Evolutionary conservation across 2,113 vertebrate genomes (phyloP).

Genomic region (Eublepharis macularius): DNA sequence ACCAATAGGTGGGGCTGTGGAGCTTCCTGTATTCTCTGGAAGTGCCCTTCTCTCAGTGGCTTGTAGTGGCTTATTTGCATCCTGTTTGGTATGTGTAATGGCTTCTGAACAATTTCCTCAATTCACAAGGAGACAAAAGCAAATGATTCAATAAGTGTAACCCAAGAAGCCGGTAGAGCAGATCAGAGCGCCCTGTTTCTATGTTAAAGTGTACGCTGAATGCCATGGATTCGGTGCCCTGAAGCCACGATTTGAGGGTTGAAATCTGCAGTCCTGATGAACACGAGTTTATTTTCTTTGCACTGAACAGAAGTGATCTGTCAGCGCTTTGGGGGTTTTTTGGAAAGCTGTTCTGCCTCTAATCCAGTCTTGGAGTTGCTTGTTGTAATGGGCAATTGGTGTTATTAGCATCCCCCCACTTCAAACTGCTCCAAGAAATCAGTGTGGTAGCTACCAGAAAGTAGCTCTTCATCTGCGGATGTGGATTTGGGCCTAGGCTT

Average conservation of each 20-base stretch:
- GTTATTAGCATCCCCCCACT: neutral
- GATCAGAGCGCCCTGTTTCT: neutral
- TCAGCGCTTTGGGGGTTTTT: neutral
- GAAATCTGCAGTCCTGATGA: neutral
- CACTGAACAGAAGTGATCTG: neutral
- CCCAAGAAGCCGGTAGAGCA: neutral
- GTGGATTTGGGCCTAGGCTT: neutral
- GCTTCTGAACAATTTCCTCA: neutral
- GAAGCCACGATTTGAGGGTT: neutral
- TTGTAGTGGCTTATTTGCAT: neutral
- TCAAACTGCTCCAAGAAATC: neutral
- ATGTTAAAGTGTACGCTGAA: neutral
- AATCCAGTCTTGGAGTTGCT: neutral
- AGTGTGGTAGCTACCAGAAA: neutral
- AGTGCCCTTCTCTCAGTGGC: neutral
- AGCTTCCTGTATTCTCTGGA: slow-evolving; percentile 31
- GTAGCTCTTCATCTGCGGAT: neutral
- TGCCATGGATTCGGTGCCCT: neutral
- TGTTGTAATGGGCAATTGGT: neutral
- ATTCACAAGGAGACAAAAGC: neutral
- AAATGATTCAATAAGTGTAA: neutral
- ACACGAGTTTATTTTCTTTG: neutral
- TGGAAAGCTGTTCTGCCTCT: neutral
- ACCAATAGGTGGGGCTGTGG: slow-evolving; percentile 64
- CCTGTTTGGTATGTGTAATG: slow-evolving; percentile 5